Evolutionary conservation across 2,888 invertebrate species (phyloP).

Genomic region (Caradrina kadenii): DNA sequence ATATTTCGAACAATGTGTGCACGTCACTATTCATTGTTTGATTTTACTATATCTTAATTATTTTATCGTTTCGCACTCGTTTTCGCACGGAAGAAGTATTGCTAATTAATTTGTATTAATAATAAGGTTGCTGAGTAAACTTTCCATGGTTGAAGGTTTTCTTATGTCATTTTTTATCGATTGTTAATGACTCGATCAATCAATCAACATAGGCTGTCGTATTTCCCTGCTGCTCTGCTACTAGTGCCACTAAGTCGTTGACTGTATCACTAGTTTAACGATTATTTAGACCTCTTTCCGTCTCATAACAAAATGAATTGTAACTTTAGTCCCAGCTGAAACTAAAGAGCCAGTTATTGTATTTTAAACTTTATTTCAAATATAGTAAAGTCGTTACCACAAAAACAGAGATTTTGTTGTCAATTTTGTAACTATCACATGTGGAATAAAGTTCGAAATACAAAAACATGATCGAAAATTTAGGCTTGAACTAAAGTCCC

Average conservation of each 20-base stretch:
- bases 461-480: too few relatives aligned
- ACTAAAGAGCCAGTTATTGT: neutral
- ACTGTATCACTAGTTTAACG: neutral
- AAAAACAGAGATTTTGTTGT: too few relatives aligned
- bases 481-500: too few relatives aligned
- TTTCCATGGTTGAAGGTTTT: slow-evolving; percentile 23
- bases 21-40: slow-evolving; percentile 45
- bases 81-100: slow-evolving; percentile 38
- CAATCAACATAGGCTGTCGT: slow-evolving; percentile 2
- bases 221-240: neutral
- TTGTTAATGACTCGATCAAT: neutral
- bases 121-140: slow-evolving; percentile 8
- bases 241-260: too few relatives aligned
- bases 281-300: neutral
- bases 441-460: neutral
- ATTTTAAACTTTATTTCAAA: too few relatives aligned
- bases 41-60: slow-evolving; percentile 57
- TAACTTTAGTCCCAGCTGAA: too few relatives aligned
- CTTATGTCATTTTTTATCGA: slow-evolving; percentile 1
- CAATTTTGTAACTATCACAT: neutral
- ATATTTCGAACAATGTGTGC: slow-evolving; percentile 52
- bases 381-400: too few relatives aligned
- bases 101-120: slow-evolving; percentile 25
- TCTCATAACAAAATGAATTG: neutral
- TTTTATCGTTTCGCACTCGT: slow-evolving; percentile 19